These are phyloP conservation scores for Alauda arvensis DNA, from an alignment of 2,797 vertebrate genomes.

Conservation along the genomic window DNA sequence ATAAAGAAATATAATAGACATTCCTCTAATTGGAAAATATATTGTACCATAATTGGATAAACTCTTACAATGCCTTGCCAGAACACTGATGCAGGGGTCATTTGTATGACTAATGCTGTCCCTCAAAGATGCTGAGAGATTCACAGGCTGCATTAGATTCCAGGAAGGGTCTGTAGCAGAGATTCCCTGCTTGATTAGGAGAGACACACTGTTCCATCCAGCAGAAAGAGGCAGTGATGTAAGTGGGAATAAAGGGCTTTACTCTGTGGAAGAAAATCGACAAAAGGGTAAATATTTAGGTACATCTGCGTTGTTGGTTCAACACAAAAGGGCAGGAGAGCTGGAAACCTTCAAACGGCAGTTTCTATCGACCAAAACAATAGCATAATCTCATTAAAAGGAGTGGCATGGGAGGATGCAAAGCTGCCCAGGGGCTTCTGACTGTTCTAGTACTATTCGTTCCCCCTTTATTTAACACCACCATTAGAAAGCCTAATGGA, in stretches of 20 bases:
- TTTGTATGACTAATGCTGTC: not conserved
- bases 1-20: not conserved
- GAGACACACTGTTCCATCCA: not conserved
- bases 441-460: not conserved
- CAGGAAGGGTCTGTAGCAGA: not conserved
- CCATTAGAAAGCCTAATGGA: slow-evolving; percentile 52
- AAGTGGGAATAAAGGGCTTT: not conserved
- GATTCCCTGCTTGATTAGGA: not conserved
- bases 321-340: not conserved
- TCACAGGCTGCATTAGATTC: not conserved
- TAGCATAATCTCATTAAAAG: slow-evolving; percentile 29
- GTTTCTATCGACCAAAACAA: not conserved
- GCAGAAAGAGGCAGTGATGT: not conserved
- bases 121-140: not conserved
- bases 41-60: not conserved
- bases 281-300: not conserved
- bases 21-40: slow-evolving; percentile 5
- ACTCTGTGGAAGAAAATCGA: not conserved
- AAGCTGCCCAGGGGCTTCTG: slow-evolving; percentile 22
- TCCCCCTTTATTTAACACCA: slow-evolving; percentile 57
- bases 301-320: not conserved
- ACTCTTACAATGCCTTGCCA: not conserved
- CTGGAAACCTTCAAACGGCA: slow-evolving; percentile 2
- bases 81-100: not conserved
- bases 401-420: slow-evolving; percentile 9